These are phyloP conservation scores for Muscina levida DNA, from an alignment of 2,888 invertebrate species.

Conservation along the genomic window DNA sequence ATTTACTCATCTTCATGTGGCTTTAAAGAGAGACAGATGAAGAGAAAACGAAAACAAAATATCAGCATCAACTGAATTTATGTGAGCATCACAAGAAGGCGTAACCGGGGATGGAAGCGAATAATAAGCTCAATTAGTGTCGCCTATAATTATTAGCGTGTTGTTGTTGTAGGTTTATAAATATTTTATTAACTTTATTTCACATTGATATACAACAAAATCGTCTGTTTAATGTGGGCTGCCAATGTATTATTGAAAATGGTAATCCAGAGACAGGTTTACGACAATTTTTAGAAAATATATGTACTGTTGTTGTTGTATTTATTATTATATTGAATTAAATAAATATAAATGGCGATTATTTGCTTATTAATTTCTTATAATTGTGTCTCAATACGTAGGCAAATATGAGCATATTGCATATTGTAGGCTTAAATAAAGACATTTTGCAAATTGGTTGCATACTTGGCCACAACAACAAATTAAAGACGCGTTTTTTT, in stretches of 20 bases:
- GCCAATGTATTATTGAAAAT: no score
- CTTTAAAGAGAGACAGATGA: neutral
- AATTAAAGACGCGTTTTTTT: no score
- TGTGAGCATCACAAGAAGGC: constrained; percentile 40
- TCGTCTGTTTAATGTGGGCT: neutral
- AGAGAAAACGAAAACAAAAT: neutral
- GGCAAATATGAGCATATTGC: no score
- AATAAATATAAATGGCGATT: no score
- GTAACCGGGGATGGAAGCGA: constrained; percentile 62
- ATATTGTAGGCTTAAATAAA: no score
- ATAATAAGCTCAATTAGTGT: constrained; percentile 64
- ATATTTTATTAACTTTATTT: neutral
- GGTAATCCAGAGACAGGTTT: no score
- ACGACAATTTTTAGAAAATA: no score
- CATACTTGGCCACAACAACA: no score
- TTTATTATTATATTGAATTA: no score
- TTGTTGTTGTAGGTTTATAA: constrained; percentile 22
- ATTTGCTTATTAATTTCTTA: no score
- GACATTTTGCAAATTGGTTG: no score
- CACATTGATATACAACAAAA: neutral
- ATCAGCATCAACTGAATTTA: neutral
- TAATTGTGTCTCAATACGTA: no score
- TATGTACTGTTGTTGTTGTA: neutral
- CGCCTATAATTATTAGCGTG: constrained; percentile 56
- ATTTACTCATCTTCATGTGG: neutral